Percentiles rank a stretch among this genome's conserved stretches.
Evolutionary conservation across 1,140 invertebrate species (phyloP).

Genomic region (Tetraneura akinire): DNA sequence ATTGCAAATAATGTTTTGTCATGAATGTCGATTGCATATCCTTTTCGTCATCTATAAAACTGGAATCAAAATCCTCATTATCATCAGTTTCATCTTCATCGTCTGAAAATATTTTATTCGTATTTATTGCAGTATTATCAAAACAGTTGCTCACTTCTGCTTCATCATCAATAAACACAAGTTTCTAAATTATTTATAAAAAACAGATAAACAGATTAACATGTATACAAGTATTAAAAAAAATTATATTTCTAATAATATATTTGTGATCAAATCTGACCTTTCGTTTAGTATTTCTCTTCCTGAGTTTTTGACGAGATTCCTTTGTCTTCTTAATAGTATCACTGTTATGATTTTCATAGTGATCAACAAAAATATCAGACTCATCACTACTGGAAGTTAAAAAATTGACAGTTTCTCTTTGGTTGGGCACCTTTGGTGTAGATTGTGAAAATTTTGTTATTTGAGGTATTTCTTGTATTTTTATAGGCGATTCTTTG

Average conservation of each 20-base stretch:
- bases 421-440: not conserved
- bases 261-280: not conserved
- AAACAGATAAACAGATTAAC: not conserved
- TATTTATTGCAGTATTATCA: not conserved
- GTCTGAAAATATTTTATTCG: not conserved
- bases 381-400: constrained; percentile 6
- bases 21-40: not conserved
- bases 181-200: constrained; percentile 35
- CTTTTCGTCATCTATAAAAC: constrained; percentile 40
- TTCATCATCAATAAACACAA: constrained; percentile 45
- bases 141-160: constrained; percentile 3
- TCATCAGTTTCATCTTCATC: not conserved
- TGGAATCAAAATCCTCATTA: constrained; percentile 20
- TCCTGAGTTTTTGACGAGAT: not conserved
- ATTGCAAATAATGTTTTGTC: constrained; percentile 53
- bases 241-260: not conserved
- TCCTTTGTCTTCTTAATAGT: not conserved
- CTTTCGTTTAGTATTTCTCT: not conserved
- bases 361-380: not conserved
- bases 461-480: no score
- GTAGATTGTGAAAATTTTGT: constrained; percentile 14
- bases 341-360: no score
- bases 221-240: not conserved
- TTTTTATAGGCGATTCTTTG: no score
- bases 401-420: not conserved